A percentile compares a stretch with the other conserved stretches of the same genome.
These are phyloP conservation scores for Zaprionus inermis DNA, from an alignment of 1,140 invertebrate genomes.

Conservation along the genomic window DNA sequence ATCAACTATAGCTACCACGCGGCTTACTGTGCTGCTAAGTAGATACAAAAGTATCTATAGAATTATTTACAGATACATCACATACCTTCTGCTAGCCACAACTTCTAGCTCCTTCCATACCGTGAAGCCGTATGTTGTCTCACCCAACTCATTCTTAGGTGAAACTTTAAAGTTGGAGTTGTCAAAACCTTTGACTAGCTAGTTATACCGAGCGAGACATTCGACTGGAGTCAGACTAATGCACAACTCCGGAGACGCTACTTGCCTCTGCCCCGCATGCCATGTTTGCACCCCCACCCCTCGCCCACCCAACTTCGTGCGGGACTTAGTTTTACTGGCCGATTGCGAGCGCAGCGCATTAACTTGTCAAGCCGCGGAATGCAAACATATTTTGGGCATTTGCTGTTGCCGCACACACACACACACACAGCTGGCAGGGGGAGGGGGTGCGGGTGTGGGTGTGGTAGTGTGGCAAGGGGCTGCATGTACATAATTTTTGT, in stretches of 20 bases:
- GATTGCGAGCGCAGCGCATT: conserved; percentile 63
- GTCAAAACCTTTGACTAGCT: conserved; percentile 16
- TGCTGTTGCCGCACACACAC: conserved; percentile 51
- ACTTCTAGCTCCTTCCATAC: too few relatives aligned
- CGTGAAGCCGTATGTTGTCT: too few relatives aligned
- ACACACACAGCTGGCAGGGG: conserved; percentile 5
- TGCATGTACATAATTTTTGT: conserved; percentile 77
- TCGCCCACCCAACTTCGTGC: not conserved
- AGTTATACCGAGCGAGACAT: conserved; percentile 6
- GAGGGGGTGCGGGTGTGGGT: not conserved
- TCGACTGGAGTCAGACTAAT: conserved; percentile 8
- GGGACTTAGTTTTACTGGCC: conserved; percentile 23
- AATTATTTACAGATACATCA: not conserved
- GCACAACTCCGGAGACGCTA: not conserved
- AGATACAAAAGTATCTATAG: not conserved
- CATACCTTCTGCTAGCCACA: too few relatives aligned
- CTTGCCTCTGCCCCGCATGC: too few relatives aligned
- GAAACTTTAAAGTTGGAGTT: conserved; percentile 9
- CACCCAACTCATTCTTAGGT: not conserved
- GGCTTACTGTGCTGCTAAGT: too few relatives aligned
- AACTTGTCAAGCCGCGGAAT: conserved; percentile 82
- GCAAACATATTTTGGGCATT: conserved; percentile 83
- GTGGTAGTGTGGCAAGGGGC: not conserved
- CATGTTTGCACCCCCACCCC: not conserved
- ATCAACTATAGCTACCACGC: too few relatives aligned